These are phyloP conservation scores for Peromyscus polionotus DNA, from an alignment of 2,113 vertebrate genomes.

Conservation along the genomic window DNA sequence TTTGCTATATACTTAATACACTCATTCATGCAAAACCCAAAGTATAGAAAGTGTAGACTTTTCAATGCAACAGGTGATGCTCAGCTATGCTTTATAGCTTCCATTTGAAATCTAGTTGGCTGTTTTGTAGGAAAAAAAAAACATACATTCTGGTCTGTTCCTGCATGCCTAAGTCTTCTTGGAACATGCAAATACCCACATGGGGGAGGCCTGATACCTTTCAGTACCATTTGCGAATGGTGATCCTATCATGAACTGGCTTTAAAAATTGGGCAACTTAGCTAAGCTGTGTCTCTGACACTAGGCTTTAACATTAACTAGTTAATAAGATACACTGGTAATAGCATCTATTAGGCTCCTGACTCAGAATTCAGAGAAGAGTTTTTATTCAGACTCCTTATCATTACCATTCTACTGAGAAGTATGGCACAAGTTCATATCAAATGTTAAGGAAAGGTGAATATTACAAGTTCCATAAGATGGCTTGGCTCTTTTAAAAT, in stretches of 20 bases:
- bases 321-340: background rate
- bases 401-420: background rate
- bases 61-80: background rate
- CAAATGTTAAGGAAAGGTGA: constrained; percentile 1
- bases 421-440: background rate
- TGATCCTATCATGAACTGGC: background rate
- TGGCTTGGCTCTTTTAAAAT: background rate
- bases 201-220: background rate
- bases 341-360: background rate
- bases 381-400: constrained; percentile 21
- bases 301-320: background rate
- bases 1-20: background rate
- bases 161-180: background rate
- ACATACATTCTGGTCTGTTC: background rate
- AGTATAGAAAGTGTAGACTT: background rate
- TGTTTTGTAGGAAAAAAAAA: constrained; percentile 3
- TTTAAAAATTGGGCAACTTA: constrained; percentile 26
- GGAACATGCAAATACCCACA: background rate
- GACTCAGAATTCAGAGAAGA: constrained; percentile 36
- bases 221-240: background rate
- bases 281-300: background rate
- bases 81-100: background rate
- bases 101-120: background rate
- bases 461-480: background rate
- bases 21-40: background rate